Conservation (phyloP, 2,888 invertebrate species). For the Calameuta idolon region DNA sequence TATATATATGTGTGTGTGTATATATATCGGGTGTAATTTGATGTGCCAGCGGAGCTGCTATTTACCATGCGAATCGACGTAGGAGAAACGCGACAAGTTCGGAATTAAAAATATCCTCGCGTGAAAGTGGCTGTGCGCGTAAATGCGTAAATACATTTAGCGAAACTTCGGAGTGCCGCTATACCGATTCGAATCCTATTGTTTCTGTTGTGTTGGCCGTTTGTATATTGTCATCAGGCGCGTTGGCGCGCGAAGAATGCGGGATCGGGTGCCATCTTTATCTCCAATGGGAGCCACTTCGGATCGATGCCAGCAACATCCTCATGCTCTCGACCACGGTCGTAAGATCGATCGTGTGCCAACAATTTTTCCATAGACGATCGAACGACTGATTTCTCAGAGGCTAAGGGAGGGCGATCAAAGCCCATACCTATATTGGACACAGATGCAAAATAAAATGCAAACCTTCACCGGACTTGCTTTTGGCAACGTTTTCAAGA, state of each 20-base stretch:
- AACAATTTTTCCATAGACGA: background rate
- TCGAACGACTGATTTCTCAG: background rate
- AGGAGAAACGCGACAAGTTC: constrained; percentile 31
- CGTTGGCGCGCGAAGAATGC: background rate
- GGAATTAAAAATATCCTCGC: constrained; percentile 27
- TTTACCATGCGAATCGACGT: constrained; percentile 20
- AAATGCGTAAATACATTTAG: constrained; percentile 9
- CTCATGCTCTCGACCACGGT: background rate
- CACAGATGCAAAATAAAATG: constrained; percentile 47
- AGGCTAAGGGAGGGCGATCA: background rate
- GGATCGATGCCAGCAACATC: background rate
- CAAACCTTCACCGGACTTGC: constrained; percentile 59
- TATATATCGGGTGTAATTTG: background rate
- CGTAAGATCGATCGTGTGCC: background rate
- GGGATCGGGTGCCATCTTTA: background rate
- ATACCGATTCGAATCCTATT: background rate
- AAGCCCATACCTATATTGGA: background rate
- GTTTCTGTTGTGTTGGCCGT: background rate
- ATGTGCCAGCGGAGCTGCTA: background rate
- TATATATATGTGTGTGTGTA: background rate
- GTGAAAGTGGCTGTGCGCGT: constrained; percentile 28
- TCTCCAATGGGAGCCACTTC: background rate
- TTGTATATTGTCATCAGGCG: background rate
- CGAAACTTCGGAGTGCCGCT: background rate
- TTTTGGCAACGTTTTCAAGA: constrained; percentile 59